Evolutionary conservation across 2,113 vertebrate genomes (phyloP).

Genomic region (Alligator mississippiensis): DNA sequence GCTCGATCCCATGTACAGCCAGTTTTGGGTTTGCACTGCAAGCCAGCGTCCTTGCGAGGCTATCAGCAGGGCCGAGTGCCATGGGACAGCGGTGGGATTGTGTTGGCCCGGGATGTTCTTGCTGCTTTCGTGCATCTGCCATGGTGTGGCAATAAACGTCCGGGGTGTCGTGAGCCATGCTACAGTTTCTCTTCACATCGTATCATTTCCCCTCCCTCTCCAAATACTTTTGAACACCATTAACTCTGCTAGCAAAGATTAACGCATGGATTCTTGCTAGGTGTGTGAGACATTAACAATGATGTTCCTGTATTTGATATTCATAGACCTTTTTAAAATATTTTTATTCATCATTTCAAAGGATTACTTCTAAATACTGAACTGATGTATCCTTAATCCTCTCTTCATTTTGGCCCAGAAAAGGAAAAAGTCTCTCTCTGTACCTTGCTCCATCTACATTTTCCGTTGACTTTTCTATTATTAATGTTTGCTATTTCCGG

Average conservation of each 20-base stretch:
- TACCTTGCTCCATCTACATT: slow-evolving; percentile 3
- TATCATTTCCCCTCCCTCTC: neutral
- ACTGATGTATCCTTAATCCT: slow-evolving; percentile 23
- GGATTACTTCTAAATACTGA: slow-evolving; percentile 32
- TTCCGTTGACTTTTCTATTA: slow-evolving; percentile 29
- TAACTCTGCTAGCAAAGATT: neutral
- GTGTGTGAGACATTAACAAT: neutral
- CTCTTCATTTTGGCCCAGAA: neutral
- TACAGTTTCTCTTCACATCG: neutral
- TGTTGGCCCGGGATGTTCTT: neutral
- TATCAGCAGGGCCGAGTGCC: no score
- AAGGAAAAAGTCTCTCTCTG: slow-evolving; percentile 21
- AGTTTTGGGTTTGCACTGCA: no score
- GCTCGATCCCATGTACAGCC: no score
- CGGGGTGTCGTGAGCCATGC: neutral
- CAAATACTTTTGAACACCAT: neutral
- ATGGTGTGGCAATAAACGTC: neutral
- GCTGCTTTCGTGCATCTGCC: neutral
- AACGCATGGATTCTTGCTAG: neutral
- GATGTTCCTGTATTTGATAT: slow-evolving; percentile 8
- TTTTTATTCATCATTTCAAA: slow-evolving; percentile 41
- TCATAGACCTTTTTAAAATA: slow-evolving; percentile 21
- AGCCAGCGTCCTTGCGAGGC: no score
- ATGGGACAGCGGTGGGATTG: neutral
- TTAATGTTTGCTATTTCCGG: slow-evolving; percentile 44